These are phyloP conservation scores for Ophioderma brevispina DNA, from an alignment of 35 echinoderm and acorn worm genomes.

Conservation along the genomic window DNA sequence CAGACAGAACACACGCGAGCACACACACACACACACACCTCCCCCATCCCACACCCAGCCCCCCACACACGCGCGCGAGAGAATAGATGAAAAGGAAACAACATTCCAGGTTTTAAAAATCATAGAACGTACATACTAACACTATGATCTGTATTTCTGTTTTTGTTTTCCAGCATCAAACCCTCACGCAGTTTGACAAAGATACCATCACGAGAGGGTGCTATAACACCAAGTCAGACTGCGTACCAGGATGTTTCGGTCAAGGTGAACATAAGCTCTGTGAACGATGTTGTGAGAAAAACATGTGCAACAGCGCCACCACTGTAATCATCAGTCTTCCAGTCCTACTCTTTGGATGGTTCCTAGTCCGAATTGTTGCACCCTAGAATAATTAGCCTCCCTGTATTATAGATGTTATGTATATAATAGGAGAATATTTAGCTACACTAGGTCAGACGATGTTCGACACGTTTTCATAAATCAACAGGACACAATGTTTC, in stretches of 20 bases:
- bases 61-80: background rate
- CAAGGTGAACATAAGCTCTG: background rate
- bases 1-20: background rate
- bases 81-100: background rate
- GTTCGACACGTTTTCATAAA: no score
- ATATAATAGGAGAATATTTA: no score
- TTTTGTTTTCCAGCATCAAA: background rate
- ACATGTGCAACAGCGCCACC: slow-evolving; percentile 45
- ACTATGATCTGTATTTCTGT: background rate
- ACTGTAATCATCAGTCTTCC: slow-evolving; percentile 21
- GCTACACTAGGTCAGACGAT: no score
- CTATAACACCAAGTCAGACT: slow-evolving; percentile 24
- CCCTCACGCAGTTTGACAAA: background rate
- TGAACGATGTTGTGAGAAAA: slow-evolving; percentile 27
- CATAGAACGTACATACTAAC: no score
- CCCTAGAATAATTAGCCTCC: background rate
- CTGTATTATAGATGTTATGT: no score
- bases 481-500: no score
- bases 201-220: slow-evolving; percentile 4
- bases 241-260: slow-evolving; percentile 34
- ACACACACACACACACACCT: no score
- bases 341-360: slow-evolving; percentile 17
- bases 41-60: background rate
- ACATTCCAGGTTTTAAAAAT: background rate
- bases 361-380: background rate